Base-by-base conservation (phyloP, 1,140 invertebrate species). In the Bombus balteatus region DNA sequence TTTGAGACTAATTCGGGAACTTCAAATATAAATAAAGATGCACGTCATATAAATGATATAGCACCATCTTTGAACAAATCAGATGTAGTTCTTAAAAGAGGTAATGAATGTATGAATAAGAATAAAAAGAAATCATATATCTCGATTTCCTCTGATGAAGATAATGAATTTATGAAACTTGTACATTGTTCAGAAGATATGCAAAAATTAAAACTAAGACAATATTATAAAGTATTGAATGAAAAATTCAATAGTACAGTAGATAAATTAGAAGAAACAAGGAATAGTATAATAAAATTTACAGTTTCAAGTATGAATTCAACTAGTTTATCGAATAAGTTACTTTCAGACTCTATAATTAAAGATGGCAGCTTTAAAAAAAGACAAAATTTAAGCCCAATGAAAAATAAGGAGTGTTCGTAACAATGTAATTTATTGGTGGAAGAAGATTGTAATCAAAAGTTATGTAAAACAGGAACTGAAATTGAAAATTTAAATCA, bases 91-190 rank as follows among this genome's bases (percentile, higher is more conserved):
- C n/a, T 3, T 43, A 3, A 68, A 53, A 37, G 12, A 53, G 53
- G 8, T 6, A 18, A 13, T 22, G 9, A 28, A 6, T 2, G 22
- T 28, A 34, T 0, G 28, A 18, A 18, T 25, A 70, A 32, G 2
- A 5, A 15, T 10, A 34, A 34, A 8, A 32, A 15, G 22, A 57
- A 34, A 73, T 32, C 25, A 13, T 3, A 15, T 37, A 15, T 15
- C 10, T 1, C 22, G n/a, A 8, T 78, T 13, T 59, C 32, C 0
- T 78, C 37, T 1, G 82, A 84, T 0, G 65, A 70, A 8, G 53
- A 71, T 12, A 25, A 75, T 37, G 81, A 28, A 13, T 70, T 77
- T 28, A 5, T 70, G 34, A 70, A 83, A 4, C 37, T 78, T 70
- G 22, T 78, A 78, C 13, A 53, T 22, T 39, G 28, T 39, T 32